These are phyloP conservation scores for Heliconius ethilla DNA, from an alignment of 2,888 invertebrate species.

Conservation along the genomic window DNA sequence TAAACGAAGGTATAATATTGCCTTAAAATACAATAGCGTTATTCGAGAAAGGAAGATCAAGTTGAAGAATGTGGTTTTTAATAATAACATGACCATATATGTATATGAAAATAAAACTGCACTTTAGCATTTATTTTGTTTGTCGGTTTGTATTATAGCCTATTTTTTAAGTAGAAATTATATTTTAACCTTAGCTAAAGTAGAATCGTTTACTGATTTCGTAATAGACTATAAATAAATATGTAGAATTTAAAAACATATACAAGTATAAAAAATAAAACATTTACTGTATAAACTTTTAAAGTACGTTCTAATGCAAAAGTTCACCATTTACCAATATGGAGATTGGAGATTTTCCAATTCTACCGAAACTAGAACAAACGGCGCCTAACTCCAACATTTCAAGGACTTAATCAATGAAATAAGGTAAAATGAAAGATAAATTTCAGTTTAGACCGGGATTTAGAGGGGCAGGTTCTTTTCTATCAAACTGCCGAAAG, in stretches of 20 bases:
- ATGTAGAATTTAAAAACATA: no score
- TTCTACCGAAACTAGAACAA: not conserved
- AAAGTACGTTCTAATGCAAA: not conserved
- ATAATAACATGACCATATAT: not conserved
- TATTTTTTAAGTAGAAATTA: no score
- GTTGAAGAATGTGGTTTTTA: slow-evolving; percentile 1
- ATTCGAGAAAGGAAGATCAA: slow-evolving; percentile 11
- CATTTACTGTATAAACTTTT: not conserved
- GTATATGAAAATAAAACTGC: not conserved
- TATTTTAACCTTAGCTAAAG: no score
- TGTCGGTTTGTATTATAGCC: not conserved
- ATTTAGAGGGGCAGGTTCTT: slow-evolving; percentile 41
- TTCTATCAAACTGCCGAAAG: slow-evolving; percentile 41
- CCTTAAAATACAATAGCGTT: not conserved
- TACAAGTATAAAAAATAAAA: no score
- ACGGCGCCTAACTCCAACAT: slow-evolving; percentile 21
- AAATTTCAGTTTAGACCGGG: slow-evolving; percentile 41
- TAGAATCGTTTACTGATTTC: no score
- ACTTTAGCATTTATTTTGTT: not conserved
- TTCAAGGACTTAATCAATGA: slow-evolving; percentile 39
- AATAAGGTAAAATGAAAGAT: slow-evolving; percentile 35
- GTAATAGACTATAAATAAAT: no score
- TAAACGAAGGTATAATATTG: not conserved
- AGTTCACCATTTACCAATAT: not conserved
- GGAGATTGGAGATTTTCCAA: not conserved